These are phyloP conservation scores for Accipiter cooperii DNA, from an alignment of 2,113 vertebrate genomes.

Conservation along the genomic window DNA sequence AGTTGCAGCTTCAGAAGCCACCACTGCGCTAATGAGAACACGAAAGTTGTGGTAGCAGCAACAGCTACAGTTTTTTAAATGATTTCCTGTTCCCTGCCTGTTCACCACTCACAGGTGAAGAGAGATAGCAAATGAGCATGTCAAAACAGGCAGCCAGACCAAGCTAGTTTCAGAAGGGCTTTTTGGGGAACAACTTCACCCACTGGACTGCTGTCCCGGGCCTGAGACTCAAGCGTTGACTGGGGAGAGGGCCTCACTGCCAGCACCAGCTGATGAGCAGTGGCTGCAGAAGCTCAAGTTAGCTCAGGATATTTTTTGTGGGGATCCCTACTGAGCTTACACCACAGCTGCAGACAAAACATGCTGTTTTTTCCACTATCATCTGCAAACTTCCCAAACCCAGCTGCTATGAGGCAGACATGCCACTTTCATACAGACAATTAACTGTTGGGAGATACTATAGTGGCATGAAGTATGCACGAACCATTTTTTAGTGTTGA, in stretches of 20 bases:
- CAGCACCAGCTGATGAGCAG: background rate
- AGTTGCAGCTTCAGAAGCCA: background rate
- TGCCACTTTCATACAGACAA: background rate
- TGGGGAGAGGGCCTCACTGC: background rate
- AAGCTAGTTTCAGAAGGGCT: background rate
- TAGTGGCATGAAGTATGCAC: fast-evolving
- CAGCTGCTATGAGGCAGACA: background rate
- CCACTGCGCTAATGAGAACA: background rate
- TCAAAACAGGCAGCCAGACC: background rate
- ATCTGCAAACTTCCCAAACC: background rate
- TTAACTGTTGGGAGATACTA: background rate
- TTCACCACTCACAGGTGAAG: background rate
- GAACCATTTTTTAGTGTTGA: background rate
- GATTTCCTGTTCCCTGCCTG: background rate
- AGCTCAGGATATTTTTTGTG: background rate
- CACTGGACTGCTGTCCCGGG: background rate
- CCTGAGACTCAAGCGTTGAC: background rate
- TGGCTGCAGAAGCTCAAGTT: background rate
- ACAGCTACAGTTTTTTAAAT: background rate
- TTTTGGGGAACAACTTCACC: background rate
- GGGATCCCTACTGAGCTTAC: background rate
- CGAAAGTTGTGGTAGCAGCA: background rate
- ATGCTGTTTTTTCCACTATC: background rate
- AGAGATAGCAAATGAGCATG: background rate
- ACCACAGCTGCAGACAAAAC: background rate